Percentiles rank a stretch among this genome's conserved stretches.
Conservation (phyloP, 2,888 invertebrate genomes). For the Pycnomerus fuliginosus region DNA sequence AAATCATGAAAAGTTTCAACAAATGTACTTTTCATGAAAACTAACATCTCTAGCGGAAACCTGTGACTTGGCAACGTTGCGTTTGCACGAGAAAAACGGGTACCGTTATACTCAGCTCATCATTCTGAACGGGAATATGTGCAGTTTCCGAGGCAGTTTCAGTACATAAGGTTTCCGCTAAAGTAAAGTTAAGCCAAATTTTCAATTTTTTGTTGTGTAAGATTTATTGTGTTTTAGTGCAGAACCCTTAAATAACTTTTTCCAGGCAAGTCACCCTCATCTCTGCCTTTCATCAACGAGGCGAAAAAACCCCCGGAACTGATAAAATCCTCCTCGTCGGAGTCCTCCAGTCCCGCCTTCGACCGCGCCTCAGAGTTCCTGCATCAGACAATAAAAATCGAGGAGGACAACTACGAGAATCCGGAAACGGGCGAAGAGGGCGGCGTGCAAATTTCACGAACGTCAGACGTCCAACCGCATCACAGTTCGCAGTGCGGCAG, state of each 20-base stretch:
- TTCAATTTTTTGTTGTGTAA: too few species aligned
- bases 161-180: too few species aligned
- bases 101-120: too few species aligned
- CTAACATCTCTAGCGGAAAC: too few species aligned
- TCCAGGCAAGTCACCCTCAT: slow-evolving; percentile 38
- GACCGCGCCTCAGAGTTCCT: slow-evolving; percentile 41
- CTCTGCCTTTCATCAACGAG: slow-evolving; percentile 30
- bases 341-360: slow-evolving; percentile 38
- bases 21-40: too few species aligned
- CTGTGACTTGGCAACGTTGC: too few species aligned
- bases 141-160: too few species aligned
- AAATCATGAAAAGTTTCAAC: too few species aligned
- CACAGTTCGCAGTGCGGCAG: slow-evolving; percentile 59
- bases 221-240: too few species aligned
- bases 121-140: too few species aligned
- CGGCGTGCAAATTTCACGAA: slow-evolving; percentile 14
- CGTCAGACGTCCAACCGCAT: slow-evolving; percentile 38
- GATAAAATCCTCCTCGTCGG: slow-evolving; percentile 27
- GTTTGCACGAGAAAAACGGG: too few species aligned
- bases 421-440: slow-evolving; percentile 13
- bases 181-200: too few species aligned
- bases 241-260: slow-evolving; percentile 5
- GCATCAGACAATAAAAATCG: slow-evolving; percentile 41
- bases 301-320: slow-evolving; percentile 41
- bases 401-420: slow-evolving; percentile 36